Evolutionary conservation across 2,113 vertebrate species (phyloP).

Genomic region (Anarrhichthys ocellatus): DNA sequence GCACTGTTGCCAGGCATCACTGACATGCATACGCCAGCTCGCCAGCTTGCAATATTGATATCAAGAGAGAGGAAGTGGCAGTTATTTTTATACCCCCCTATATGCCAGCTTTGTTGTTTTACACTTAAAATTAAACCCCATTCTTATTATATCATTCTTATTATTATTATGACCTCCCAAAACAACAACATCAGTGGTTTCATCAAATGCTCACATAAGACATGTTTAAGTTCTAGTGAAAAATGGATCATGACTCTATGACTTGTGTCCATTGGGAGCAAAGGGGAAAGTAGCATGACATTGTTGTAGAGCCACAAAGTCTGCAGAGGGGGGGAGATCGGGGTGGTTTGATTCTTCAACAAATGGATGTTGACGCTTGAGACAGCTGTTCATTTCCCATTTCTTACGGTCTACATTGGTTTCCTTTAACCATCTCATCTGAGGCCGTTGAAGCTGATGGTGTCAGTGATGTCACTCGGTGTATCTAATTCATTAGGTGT

Average conservation of each 20-base stretch:
- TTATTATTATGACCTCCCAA: background rate
- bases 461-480: background rate
- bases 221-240: background rate
- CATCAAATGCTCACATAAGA: background rate
- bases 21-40: slow-evolving; percentile 71
- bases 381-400: background rate
- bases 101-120: slow-evolving; percentile 24
- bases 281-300: background rate
- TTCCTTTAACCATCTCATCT: background rate
- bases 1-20: slow-evolving; percentile 78
- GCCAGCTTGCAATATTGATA: slow-evolving; percentile 78
- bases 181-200: background rate
- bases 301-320: background rate
- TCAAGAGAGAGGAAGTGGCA: slow-evolving; percentile 28
- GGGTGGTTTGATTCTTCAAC: background rate
- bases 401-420: background rate
- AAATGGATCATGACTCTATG: background rate
- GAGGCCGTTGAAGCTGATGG: background rate
- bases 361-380: background rate
- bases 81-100: slow-evolving; percentile 38
- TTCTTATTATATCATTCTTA: background rate
- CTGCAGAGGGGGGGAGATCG: background rate
- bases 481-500: background rate
- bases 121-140: slow-evolving; percentile 5
- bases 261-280: background rate